These are phyloP conservation scores for Sarcophaga rosellei DNA, from an alignment of 2,888 invertebrate genomes.

Conservation along the genomic window DNA sequence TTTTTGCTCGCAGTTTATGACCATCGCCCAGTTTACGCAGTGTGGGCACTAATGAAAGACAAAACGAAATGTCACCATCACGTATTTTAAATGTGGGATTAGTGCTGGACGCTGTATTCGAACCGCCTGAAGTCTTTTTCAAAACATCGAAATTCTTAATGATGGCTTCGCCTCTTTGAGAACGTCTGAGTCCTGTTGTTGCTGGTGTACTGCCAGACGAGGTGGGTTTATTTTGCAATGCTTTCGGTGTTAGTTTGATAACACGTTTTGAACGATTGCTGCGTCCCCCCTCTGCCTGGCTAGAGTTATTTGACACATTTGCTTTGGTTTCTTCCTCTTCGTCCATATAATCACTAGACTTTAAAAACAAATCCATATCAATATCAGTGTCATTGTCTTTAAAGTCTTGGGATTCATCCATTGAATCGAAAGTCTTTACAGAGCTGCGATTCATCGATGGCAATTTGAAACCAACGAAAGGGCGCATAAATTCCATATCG, in stretches of 20 bases:
- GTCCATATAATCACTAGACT: constrained; percentile 22
- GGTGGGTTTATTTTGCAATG: not conserved
- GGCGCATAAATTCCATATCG: constrained; percentile 63
- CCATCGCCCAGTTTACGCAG: constrained; percentile 57
- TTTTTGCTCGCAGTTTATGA: constrained; percentile 57
- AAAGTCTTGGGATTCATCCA: constrained; percentile 6
- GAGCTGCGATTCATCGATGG: not conserved
- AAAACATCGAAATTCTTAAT: constrained; percentile 33
- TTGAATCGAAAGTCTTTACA: not conserved
- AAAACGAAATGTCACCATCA: constrained; percentile 62
- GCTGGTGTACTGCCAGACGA: not conserved
- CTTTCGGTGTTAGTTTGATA: constrained; percentile 12
- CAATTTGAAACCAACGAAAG: constrained; percentile 57
- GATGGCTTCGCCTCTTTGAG: constrained; percentile 5
- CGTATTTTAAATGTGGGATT: constrained; percentile 54
- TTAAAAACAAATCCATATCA: constrained; percentile 61
- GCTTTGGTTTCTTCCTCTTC: constrained; percentile 34
- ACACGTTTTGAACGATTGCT: not conserved
- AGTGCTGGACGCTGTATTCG: not conserved
- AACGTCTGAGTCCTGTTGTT: not conserved
- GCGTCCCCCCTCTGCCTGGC: not conserved
- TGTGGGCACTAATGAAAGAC: constrained; percentile 56
- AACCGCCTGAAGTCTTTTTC: constrained; percentile 25
- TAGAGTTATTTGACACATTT: constrained; percentile 9
- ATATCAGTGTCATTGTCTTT: constrained; percentile 32